Evolutionary conservation across 2,888 invertebrate species (phyloP).

Genomic region (Thera obeliscata): DNA sequence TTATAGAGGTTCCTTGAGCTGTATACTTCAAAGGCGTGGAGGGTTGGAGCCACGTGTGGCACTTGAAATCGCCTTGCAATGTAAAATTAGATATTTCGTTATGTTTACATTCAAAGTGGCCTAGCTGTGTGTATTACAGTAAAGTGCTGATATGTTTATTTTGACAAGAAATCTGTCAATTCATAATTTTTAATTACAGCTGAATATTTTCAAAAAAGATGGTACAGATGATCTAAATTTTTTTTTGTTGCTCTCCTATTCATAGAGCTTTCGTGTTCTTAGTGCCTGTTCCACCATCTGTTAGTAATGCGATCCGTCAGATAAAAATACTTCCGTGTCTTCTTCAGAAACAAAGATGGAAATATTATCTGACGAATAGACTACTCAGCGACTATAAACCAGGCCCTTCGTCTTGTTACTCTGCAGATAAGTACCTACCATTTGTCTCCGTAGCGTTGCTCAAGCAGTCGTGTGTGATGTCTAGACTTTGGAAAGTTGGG

Average conservation of each 20-base stretch:
- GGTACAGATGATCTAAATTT: too few species aligned
- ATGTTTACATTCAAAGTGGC: slow-evolving; percentile 3
- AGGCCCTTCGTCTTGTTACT: neutral
- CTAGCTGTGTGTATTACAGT: neutral
- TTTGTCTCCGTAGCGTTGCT: slow-evolving; percentile 6
- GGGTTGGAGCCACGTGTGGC: slow-evolving; percentile 2
- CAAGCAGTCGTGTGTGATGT: slow-evolving; percentile 18
- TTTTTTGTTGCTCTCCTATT: too few species aligned
- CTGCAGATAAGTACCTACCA: slow-evolving; percentile 12
- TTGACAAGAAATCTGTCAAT: too few species aligned
- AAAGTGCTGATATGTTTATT: neutral
- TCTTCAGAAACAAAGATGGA: too few species aligned
- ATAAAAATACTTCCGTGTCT: too few species aligned
- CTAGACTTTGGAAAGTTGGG: slow-evolving; percentile 46
- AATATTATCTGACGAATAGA: too few species aligned
- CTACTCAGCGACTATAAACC: too few species aligned
- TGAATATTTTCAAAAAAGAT: too few species aligned
- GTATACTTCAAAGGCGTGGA: slow-evolving; percentile 26
- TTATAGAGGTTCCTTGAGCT: slow-evolving; percentile 31
- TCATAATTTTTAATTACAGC: too few species aligned
- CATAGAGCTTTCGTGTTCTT: too few species aligned
- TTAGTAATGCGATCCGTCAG: too few species aligned
- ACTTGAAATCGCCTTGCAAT: neutral
- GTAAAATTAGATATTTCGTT: neutral
- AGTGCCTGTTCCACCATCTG: too few species aligned